A percentile compares a stretch with the other conserved stretches of the same genome.
Evolutionary conservation across 2,797 vertebrate genomes (phyloP).

Genomic region (Allobates femoralis): DNA sequence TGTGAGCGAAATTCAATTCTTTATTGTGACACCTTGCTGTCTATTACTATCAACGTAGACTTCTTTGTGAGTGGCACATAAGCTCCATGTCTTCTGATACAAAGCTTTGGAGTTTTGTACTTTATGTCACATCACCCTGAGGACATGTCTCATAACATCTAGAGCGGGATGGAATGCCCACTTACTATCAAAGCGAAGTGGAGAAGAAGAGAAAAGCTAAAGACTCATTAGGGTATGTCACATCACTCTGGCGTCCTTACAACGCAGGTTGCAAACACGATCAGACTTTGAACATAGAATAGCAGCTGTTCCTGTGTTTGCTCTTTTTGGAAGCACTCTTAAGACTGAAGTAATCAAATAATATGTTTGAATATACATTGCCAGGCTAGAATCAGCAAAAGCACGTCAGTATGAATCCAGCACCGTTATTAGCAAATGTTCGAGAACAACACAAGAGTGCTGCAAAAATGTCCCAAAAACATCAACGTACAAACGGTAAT

Average conservation of each 20-base stretch:
- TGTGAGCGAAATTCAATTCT: not conserved
- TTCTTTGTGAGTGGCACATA: not conserved
- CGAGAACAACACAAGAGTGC: not conserved
- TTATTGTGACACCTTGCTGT: slow-evolving; percentile 4
- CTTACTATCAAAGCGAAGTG: slow-evolving; percentile 17
- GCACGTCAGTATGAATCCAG: not conserved
- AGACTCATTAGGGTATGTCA: slow-evolving; percentile 19
- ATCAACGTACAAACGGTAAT: not conserved
- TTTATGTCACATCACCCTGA: slow-evolving; percentile 10
- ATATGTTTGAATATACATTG: not conserved
- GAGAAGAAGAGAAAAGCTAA: slow-evolving; percentile 3
- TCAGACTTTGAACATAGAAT: not conserved
- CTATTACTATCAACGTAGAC: not conserved
- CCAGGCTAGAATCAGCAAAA: not conserved
- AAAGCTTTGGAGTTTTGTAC: not conserved
- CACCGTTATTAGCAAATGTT: not conserved
- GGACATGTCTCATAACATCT: slow-evolving; percentile 9
- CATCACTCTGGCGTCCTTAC: not conserved
- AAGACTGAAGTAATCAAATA: not conserved
- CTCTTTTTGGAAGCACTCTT: not conserved
- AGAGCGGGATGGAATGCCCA: not conserved
- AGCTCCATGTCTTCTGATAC: not conserved
- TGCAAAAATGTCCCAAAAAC: not conserved
- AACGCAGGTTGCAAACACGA: slow-evolving; percentile 1
- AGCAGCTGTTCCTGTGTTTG: not conserved